These are phyloP conservation scores for Neofelis nebulosa DNA, from an alignment of 2,113 vertebrate genomes.

Conservation along the genomic window DNA sequence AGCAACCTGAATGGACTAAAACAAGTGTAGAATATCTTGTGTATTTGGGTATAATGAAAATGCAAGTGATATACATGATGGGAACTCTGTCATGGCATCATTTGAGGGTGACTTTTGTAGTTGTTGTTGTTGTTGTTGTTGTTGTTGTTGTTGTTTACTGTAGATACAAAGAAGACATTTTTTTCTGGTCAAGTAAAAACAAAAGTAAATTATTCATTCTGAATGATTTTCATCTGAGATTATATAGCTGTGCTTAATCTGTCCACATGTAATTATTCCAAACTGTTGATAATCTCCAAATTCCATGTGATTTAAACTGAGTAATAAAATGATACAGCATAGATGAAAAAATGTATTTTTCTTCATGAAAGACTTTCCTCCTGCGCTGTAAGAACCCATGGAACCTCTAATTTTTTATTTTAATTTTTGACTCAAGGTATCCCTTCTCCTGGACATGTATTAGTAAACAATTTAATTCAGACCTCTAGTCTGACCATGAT, in stretches of 20 bases:
- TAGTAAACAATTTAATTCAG: neutral
- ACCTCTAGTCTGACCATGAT: neutral
- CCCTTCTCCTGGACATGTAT: neutral
- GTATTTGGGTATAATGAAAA: neutral
- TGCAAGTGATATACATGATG: neutral
- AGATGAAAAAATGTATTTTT: slow-evolving; percentile 54
- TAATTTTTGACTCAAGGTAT: neutral
- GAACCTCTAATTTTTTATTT: neutral
- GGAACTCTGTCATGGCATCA: neutral
- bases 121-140: too few relatives aligned
- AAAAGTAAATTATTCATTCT: slow-evolving; percentile 51
- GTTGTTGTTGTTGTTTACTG: neutral
- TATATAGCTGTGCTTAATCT: slow-evolving; percentile 74
- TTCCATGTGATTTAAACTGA: slow-evolving; percentile 49
- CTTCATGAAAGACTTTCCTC: neutral
- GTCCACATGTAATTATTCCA: slow-evolving; percentile 61
- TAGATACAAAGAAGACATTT: neutral
- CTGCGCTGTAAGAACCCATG: neutral
- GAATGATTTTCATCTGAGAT: slow-evolving; percentile 23
- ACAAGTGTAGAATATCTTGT: neutral
- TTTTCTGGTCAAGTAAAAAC: slow-evolving; percentile 73
- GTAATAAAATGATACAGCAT: neutral
- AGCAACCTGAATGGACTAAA: neutral
- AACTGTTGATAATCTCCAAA: slow-evolving; percentile 61
- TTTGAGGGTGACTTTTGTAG: neutral